Percentiles rank a stretch among this genome's conserved stretches.
These are phyloP conservation scores for Metaphire vulgaris DNA, from an alignment of 1,140 invertebrate species.

Conservation along the genomic window DNA sequence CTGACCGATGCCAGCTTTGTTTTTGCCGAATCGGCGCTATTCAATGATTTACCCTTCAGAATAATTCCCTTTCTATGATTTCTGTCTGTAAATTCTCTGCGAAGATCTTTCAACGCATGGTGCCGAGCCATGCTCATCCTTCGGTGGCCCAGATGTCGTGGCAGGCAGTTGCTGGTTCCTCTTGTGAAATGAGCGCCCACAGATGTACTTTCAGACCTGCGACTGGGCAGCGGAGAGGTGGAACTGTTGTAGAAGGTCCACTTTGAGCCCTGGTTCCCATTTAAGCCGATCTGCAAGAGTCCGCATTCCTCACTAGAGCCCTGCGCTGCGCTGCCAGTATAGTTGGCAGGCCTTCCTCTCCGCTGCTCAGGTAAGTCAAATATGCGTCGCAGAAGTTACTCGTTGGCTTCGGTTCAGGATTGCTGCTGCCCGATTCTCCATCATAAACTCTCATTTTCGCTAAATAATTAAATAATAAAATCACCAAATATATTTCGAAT, in stretches of 20 bases:
- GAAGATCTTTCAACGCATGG: no score
- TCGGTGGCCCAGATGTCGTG: no score
- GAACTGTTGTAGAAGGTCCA: neutral
- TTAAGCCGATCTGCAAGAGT: neutral
- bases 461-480: no score
- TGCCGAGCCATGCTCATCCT: no score
- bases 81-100: no score
- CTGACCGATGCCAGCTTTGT: no score
- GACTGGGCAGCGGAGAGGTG: neutral
- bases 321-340: neutral
- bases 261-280: neutral
- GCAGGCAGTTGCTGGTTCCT: neutral
- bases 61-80: no score
- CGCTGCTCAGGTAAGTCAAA: neutral
- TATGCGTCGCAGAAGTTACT: neutral
- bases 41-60: no score
- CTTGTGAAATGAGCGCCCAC: no score
- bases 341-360: neutral
- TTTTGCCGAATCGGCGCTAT: no score
- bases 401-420: neutral
- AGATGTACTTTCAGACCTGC: neutral
- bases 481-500: no score
- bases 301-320: neutral
- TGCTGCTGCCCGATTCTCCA: neutral
- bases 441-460: constrained; percentile 36